Conservation (phyloP, 37 sponge, comb jelly and placozoan genomes). For the Mnemiopsis leidyi region DNA sequence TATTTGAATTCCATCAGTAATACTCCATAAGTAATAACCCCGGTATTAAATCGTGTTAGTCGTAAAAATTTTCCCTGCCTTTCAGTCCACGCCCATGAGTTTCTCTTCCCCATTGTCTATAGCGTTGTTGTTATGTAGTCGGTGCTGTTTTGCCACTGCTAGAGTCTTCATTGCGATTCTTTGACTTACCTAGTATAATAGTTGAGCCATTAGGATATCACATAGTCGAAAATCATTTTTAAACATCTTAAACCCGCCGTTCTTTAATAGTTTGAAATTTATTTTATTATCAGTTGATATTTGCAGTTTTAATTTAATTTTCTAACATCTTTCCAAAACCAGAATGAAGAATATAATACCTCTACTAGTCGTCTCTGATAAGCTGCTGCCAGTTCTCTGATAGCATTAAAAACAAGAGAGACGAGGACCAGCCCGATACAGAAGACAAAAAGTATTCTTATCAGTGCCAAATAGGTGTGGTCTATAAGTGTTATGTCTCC, state of each 20-base stretch:
- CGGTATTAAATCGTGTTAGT: neutral
- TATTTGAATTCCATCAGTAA: too few relatives aligned
- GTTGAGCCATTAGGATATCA: too few relatives aligned
- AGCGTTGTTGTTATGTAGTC: neutral
- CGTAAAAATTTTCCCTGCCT: neutral
- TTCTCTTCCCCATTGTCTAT: constrained; percentile 26
- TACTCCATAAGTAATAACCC: neutral
- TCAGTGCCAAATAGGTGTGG: constrained; percentile 42
- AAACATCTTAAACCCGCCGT: too few relatives aligned
- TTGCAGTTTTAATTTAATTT: neutral
- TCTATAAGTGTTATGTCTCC: constrained; percentile 57
- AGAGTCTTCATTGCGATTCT: constrained; percentile 25
- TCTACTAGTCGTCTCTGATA: constrained; percentile 31
- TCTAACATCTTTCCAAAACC: too few relatives aligned
- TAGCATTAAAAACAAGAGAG: constrained; percentile 56
- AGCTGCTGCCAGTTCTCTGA: constrained; percentile 62
- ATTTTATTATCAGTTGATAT: too few relatives aligned
- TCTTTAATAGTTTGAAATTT: too few relatives aligned
- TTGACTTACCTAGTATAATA: constrained; percentile 41
- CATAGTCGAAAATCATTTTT: too few relatives aligned
- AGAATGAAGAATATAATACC: neutral
- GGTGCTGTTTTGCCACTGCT: constrained; percentile 26
- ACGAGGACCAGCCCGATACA: constrained; percentile 56
- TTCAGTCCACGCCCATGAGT: neutral
- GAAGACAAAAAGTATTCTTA: constrained; percentile 45